Conservation (phyloP, 2,113 vertebrate species). For the Chrysochloris asiatica region DNA sequence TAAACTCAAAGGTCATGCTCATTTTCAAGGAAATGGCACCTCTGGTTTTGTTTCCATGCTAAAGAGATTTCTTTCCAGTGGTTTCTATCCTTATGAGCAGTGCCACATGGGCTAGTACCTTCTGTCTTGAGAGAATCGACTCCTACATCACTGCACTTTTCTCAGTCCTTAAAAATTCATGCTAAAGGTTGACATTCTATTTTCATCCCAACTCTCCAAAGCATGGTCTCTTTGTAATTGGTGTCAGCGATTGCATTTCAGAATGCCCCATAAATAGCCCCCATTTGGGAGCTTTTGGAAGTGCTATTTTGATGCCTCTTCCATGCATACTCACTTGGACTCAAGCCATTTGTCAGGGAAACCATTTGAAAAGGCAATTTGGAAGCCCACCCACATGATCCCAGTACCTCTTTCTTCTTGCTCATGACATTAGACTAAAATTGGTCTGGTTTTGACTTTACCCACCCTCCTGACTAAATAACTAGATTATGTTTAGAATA, state of each 20-base stretch:
- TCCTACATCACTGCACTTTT: neutral
- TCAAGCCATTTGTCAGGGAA: slow-evolving; percentile 56
- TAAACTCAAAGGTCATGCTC: neutral
- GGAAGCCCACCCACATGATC: slow-evolving; percentile 55
- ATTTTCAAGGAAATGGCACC: neutral
- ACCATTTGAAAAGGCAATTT: slow-evolving; percentile 65
- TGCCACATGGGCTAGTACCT: neutral
- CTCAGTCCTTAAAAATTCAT: slow-evolving; percentile 19
- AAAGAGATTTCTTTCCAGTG: neutral
- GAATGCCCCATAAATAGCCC: slow-evolving; percentile 48
- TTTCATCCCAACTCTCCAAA: slow-evolving; percentile 52
- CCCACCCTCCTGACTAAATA: slow-evolving; percentile 47
- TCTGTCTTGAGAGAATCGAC: neutral
- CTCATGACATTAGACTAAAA: slow-evolving; percentile 66
- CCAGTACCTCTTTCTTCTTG: slow-evolving; percentile 39
- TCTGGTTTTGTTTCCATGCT: neutral
- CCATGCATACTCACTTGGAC: slow-evolving; percentile 42
- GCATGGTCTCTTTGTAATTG: slow-evolving; percentile 54
- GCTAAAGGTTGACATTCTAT: slow-evolving; percentile 36
- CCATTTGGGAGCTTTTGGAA: slow-evolving; percentile 40
- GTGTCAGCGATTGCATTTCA: slow-evolving; percentile 50
- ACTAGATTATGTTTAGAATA: slow-evolving; percentile 55
- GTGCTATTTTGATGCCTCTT: slow-evolving; percentile 58
- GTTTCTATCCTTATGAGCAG: neutral
- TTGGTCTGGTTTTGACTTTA: slow-evolving; percentile 55